These are phyloP conservation scores for Oedothorax gibbosus DNA, from an alignment of 1,140 invertebrate species.

Conservation along the genomic window DNA sequence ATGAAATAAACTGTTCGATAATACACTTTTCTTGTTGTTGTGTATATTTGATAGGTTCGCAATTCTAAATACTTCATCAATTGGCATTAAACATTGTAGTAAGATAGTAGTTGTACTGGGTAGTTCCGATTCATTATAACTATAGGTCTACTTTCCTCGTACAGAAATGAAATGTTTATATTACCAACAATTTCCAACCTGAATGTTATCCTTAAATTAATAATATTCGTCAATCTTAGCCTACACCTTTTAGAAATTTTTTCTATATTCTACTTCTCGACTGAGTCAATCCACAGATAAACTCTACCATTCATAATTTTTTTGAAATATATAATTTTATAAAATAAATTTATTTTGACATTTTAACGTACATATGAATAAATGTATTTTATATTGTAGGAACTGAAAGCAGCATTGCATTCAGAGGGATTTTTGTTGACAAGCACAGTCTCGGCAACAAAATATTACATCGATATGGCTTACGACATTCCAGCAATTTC, in stretches of 20 bases:
- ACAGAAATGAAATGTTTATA: background rate
- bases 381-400: slow-evolving; percentile 61
- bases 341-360: background rate
- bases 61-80: background rate
- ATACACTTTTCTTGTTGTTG: background rate
- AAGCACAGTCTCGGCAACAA: slow-evolving; percentile 75
- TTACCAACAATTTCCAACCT: no score
- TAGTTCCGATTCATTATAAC: background rate
- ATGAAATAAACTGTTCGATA: background rate
- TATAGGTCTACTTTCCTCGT: background rate
- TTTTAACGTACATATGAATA: background rate
- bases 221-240: background rate
- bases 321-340: background rate
- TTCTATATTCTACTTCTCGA: background rate
- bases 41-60: background rate
- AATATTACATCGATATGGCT: slow-evolving; percentile 80
- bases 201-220: background rate
- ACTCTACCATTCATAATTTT: background rate
- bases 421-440: slow-evolving; percentile 73
- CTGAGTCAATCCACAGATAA: background rate
- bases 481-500: slow-evolving; percentile 64
- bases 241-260: background rate
- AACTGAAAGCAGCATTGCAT: slow-evolving; percentile 73
- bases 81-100: background rate
- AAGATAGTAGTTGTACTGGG: background rate